Evolutionary conservation across 92 coral and sea anemone genomes (phyloP).

Genomic region (Zoanthus sociatus): DNA sequence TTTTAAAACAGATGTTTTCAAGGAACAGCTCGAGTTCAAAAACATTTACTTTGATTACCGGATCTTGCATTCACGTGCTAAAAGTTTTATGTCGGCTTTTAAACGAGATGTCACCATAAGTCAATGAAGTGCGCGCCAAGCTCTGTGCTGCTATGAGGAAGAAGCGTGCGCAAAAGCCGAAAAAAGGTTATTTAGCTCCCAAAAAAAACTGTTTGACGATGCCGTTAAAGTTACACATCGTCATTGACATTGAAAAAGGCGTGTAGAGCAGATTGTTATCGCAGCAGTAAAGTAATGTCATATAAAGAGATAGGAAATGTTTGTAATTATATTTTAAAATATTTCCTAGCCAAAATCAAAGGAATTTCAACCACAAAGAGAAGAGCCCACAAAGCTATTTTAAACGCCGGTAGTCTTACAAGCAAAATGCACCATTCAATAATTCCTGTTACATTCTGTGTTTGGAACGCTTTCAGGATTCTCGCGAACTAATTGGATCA

Average conservation of each 20-base stretch:
- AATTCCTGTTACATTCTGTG: background rate
- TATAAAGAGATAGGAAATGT: background rate
- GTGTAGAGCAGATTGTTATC: background rate
- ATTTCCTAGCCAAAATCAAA: background rate
- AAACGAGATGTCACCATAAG: background rate
- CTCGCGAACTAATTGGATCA: conserved; percentile 27
- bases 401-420: background rate
- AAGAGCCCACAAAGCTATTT: background rate
- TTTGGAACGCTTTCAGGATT: background rate
- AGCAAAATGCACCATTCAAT: too few relatives aligned
- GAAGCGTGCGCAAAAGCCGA: background rate
- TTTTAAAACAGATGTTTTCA: conserved; percentile 12
- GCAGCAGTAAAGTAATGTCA: background rate
- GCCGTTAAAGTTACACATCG: background rate
- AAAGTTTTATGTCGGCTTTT: background rate
- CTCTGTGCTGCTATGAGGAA: background rate
- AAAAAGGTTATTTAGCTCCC: background rate
- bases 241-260: background rate
- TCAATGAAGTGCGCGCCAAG: background rate
- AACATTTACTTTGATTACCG: background rate
- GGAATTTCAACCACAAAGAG: conserved; percentile 16
- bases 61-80: background rate
- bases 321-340: background rate
- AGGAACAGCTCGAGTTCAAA: background rate
- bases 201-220: background rate